Evolutionary conservation across 92 coral and sea anemone genomes (phyloP).

Genomic region (Virgularia gustaviana): DNA sequence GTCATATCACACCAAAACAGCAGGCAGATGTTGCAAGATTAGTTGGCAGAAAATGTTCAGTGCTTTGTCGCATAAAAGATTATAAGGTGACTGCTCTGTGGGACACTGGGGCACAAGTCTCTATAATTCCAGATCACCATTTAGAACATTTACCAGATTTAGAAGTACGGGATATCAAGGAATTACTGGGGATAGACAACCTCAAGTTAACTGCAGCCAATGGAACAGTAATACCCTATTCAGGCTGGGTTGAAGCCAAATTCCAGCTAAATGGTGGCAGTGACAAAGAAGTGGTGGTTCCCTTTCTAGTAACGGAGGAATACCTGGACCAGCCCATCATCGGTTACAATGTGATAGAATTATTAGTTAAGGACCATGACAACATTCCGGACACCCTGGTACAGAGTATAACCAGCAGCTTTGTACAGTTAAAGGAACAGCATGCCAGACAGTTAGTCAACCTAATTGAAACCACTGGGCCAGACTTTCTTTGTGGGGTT

Average conservation of each 20-base stretch:
- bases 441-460: constrained; percentile 12
- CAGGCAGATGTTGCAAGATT: constrained; percentile 37
- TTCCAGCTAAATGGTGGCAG: constrained; percentile 2
- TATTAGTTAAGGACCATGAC: constrained; percentile 12
- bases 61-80: constrained; percentile 39
- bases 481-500: constrained; percentile 35
- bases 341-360: constrained; percentile 38
- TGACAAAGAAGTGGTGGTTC: constrained; percentile 11
- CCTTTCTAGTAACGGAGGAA: constrained; percentile 26
- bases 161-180: constrained; percentile 18
- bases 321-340: constrained; percentile 27
- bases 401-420: constrained; percentile 1
- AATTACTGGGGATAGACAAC: constrained; percentile 36
- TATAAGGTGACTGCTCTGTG: constrained; percentile 8
- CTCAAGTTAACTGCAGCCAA: constrained; percentile 35
- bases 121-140: constrained; percentile 31
- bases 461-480: constrained; percentile 16
- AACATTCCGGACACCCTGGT: not conserved
- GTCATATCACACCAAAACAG: constrained; percentile 28
- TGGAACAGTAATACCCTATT: constrained; percentile 33
- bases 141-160: constrained; percentile 7
- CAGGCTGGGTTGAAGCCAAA: constrained; percentile 37
- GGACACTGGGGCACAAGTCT: constrained; percentile 53
- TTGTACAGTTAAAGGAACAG: constrained; percentile 3
- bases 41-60: constrained; percentile 49